Evolutionary conservation across 2,797 vertebrate species (phyloP).

Genomic region (Myotis findleyi): DNA sequence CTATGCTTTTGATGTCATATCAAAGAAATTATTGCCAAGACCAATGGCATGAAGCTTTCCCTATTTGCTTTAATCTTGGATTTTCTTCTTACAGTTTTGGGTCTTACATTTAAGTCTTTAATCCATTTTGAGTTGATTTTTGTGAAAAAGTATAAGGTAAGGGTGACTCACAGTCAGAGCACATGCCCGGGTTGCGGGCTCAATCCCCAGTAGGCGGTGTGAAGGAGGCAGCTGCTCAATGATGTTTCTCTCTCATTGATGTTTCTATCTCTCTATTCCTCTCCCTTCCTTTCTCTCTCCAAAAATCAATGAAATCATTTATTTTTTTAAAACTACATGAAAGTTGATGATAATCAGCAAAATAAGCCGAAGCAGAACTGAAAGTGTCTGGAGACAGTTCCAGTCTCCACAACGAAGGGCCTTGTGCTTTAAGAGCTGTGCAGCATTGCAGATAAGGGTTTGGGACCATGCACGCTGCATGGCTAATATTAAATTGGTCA

Average conservation of each 20-base stretch:
- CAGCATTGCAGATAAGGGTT: too few relatives aligned
- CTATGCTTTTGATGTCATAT: not conserved
- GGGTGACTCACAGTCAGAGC: accelerated
- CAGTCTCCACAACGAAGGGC: not conserved
- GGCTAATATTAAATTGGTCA: not conserved
- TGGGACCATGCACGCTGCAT: not conserved
- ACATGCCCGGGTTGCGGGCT: too few relatives aligned
- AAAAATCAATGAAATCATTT: too few relatives aligned
- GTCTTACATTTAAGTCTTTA: not conserved
- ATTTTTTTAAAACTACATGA: too few relatives aligned
- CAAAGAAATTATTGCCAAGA: not conserved
- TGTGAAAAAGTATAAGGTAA: not conserved
- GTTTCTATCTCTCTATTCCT: too few relatives aligned
- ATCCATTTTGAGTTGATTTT: not conserved
- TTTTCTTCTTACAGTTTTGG: not conserved
- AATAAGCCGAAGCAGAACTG: not conserved
- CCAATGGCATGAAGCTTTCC: not conserved
- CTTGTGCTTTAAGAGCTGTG: not conserved
- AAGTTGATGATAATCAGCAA: not conserved
- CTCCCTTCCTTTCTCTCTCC: too few relatives aligned
- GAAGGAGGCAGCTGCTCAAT: too few relatives aligned
- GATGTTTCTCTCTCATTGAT: too few relatives aligned
- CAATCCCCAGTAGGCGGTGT: too few relatives aligned
- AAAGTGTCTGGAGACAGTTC: not conserved
- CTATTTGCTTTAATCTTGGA: not conserved